Conservation (phyloP, 2,888 invertebrate species). For the Steromphala cineraria region DNA sequence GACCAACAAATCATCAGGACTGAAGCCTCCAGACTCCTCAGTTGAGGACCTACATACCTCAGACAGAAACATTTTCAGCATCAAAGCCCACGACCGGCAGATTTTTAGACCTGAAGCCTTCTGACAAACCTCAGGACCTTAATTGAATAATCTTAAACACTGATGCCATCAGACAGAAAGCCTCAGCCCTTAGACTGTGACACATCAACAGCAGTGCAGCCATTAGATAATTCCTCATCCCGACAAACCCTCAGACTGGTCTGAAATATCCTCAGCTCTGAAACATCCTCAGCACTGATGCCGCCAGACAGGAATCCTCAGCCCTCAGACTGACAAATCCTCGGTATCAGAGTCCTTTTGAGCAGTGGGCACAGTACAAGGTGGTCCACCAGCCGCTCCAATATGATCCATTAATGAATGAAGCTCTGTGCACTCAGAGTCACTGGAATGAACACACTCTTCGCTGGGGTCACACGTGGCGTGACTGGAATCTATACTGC, state of each 20-base stretch:
- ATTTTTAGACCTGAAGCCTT: no score
- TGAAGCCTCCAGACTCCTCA: no score
- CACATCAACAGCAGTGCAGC: background rate
- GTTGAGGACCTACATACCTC: no score
- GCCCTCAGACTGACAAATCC: background rate
- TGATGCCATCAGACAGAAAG: no score
- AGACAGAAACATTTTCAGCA: no score
- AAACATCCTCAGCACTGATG: background rate
- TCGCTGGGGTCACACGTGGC: background rate
- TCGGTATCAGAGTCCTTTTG: background rate
- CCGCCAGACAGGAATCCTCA: background rate
- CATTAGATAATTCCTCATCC: no score
- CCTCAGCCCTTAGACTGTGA: no score
- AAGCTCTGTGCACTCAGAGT: slow-evolving; percentile 57
- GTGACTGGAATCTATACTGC: slow-evolving; percentile 11
- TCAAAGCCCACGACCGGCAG: no score
- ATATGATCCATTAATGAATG: slow-evolving; percentile 56
- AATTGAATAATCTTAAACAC: no score
- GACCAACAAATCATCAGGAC: no score
- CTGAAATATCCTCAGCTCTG: no score
- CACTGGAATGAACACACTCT: slow-evolving; percentile 45
- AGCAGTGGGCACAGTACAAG: background rate
- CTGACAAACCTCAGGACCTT: no score
- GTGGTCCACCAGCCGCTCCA: background rate
- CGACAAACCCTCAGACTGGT: background rate